Base-by-base conservation (phyloP, 1,140 invertebrate genomes). In the Polypedilum vanderplanki region DNA sequence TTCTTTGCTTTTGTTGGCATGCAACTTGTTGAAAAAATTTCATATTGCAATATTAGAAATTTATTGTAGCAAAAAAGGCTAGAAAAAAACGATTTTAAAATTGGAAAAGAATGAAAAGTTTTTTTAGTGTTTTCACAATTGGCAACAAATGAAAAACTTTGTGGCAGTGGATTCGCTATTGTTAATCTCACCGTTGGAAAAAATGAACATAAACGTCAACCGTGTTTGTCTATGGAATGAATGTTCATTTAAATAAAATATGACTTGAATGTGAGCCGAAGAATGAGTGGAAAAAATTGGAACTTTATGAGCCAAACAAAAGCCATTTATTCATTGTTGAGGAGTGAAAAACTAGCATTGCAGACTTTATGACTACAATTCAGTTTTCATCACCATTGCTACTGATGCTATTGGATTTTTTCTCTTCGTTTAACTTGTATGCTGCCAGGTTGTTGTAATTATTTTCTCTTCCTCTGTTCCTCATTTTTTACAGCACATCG, bases 211-310 rank as follows among this genome's bases (percentile, higher is more conserved):
- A 46, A 46, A 46, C 12, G 46, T 57, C 24, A 33, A 57, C 46
- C 12, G 10, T n/a, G n/a, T 46, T 12, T n/a, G 12, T 57, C 12
- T 33, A 12, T 57, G 46, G 46, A 57, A 57, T 57, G 46, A 57
- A 57, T 57, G 46, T 57, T 57, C 46, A 57, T 57, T 57, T 57
- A 57, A 57, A 57, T 57, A 57, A 57, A 57, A 57, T 57, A 57
- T 57, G 46, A 57, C 41, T 46, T 46, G n/a, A n/a, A n/a, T n/a
- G n/a, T n/a, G n/a, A n/a, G n/a, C n/a, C n/a, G n/a, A n/a, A n/a
- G n/a, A n/a, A n/a, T n/a, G n/a, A n/a, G n/a, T n/a, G 24, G 24
- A 33, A 33, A 33, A 33, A 33, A 33, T 33, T 57, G 10, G 46
- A 57, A 57, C 46, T 57, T 57, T 57, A 57, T 57, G 46, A 57